phyloP scores from a whole-genome alignment of 2,888 invertebrate species.

The Melipona bicolor region DNA sequence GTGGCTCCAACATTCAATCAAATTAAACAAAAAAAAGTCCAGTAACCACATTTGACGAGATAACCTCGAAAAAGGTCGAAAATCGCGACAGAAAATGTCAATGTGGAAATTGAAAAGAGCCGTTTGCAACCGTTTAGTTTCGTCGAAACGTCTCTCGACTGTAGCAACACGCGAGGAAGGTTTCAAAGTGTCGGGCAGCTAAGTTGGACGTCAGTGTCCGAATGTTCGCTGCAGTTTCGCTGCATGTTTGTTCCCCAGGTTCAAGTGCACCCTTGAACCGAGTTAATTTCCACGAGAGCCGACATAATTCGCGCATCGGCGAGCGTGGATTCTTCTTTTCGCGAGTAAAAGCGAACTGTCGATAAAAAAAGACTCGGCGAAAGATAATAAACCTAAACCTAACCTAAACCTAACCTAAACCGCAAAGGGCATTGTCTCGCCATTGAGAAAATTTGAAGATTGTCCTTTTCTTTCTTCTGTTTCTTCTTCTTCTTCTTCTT shows the following conservation, averaged over 20 bases:
- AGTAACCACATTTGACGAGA: neutral
- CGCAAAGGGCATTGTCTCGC: constrained; percentile 11
- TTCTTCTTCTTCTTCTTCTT: too few relatives aligned
- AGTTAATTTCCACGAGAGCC: constrained; percentile 22
- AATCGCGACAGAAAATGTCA: rapidly evolving
- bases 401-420: constrained; percentile 12
- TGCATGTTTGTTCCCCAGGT: constrained; percentile 3
- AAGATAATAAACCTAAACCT: constrained; percentile 2
- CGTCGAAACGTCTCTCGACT: neutral
- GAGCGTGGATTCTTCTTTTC: constrained; percentile 1
- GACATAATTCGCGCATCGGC: constrained; percentile 19
- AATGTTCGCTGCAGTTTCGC: neutral
- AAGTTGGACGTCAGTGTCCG: neutral
- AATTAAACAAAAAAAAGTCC: too few relatives aligned
- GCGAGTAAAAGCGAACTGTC: constrained; percentile 15
- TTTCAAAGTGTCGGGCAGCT: neutral
- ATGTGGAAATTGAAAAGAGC: neutral
- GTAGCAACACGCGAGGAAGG: neutral
- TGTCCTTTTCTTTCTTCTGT: too few relatives aligned
- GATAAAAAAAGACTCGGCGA: constrained; percentile 6
- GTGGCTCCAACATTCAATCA: neutral
- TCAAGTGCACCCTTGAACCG: constrained; percentile 19
- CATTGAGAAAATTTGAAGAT: neutral
- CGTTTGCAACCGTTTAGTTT: too few relatives aligned
- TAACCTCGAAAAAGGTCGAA: neutral